Evolutionary conservation across 1,140 invertebrate genomes (phyloP).

Genomic region (Aphis craccivora): DNA sequence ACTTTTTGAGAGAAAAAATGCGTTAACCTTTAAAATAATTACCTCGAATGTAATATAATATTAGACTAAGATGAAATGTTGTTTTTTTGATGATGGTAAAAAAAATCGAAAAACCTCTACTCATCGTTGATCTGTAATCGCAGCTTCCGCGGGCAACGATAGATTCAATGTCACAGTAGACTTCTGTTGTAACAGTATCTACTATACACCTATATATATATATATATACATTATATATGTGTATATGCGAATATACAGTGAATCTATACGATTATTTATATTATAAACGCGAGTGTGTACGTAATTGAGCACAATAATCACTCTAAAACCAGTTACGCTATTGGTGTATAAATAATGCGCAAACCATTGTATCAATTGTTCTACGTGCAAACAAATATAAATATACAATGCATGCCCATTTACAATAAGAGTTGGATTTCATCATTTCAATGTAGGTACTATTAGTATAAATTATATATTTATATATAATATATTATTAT

Average conservation of each 20-base stretch:
- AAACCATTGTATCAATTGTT: slow-evolving; percentile 3
- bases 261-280: background rate
- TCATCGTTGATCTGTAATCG: background rate
- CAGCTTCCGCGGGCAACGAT: background rate
- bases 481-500: background rate
- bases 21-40: background rate
- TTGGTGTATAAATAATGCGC: background rate
- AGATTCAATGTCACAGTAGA: background rate
- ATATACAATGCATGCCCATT: background rate
- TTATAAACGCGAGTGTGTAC: background rate
- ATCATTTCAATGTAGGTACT: background rate
- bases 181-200: background rate
- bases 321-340: background rate
- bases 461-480: background rate
- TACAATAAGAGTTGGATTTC: slow-evolving; percentile 3
- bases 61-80: background rate
- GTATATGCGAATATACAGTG: too few relatives aligned
- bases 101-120: background rate
- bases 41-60: too few relatives aligned
- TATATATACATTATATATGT: background rate
- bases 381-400: slow-evolving; percentile 10
- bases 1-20: background rate
- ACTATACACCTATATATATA: too few relatives aligned
- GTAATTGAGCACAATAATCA: background rate
- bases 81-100: background rate